A percentile compares a stretch with the other conserved stretches of the same genome.
phyloP scores from a whole-genome alignment of 2,888 invertebrate species.

The Brachycybe producta region DNA sequence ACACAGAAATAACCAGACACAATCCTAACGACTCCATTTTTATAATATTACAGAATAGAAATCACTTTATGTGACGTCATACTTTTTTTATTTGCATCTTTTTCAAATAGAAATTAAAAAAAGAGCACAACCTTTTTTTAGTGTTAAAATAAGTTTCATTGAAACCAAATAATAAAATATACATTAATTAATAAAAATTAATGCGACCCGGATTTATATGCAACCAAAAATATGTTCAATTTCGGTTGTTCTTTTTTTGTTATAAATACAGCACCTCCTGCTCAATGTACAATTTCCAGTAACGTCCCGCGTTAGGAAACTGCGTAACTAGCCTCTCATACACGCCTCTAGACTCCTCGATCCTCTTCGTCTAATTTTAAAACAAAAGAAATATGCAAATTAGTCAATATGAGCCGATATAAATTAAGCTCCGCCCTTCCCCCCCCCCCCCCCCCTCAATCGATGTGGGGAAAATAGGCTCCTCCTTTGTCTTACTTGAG shows the following conservation, averaged over 20 bases:
- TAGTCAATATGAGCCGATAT: not conserved
- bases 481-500: conserved; percentile 42
- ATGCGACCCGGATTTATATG: not conserved
- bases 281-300: conserved; percentile 98
- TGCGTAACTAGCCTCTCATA: conserved; percentile 89
- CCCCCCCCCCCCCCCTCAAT: too few relatives aligned
- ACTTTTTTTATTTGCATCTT: too few relatives aligned
- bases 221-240: not conserved
- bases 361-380: conserved; percentile 34
- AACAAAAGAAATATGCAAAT: not conserved
- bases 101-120: conserved; percentile 2
- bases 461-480: not conserved
- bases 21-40: too few relatives aligned
- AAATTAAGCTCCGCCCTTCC: too few relatives aligned
- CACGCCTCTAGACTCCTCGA: conserved; percentile 72
- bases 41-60: too few relatives aligned
- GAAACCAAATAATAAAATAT: too few relatives aligned
- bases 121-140: too few relatives aligned
- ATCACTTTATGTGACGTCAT: too few relatives aligned
- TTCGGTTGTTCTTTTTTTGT: too few relatives aligned
- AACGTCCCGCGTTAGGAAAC: conserved; percentile 92
- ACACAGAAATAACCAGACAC: too few relatives aligned
- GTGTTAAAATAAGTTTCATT: too few relatives aligned
- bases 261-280: conserved; percentile 68
- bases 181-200: not conserved